Base-by-base conservation (phyloP, 2,888 invertebrate genomes). In the Trissoscelio sp. region DNA sequence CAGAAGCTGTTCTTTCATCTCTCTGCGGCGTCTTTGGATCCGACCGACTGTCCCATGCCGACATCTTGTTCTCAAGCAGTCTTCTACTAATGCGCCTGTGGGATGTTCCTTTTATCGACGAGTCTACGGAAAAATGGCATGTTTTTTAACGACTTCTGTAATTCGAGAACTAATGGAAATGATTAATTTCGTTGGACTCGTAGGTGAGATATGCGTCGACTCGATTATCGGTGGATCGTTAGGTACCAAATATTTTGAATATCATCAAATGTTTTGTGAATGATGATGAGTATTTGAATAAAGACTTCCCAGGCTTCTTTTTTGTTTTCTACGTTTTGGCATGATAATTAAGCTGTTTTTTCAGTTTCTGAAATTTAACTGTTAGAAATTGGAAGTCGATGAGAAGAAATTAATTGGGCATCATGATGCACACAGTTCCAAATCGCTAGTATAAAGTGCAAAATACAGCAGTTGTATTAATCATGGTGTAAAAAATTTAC, bases 1-100 rank as follows among this genome's bases (percentile, higher is more conserved):
- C 72, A 79, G 66, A 57, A 83, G 72, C 86, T 84, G 84, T 80
- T 77, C 88, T 88, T 89, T 89, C 88, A 89, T 89, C 88, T 88
- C 77, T 66, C n/a, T 34, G 72, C 83, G 84, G 79, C 64, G 44
- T 83, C 81, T 83, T 83, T 81, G 44, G 58, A 11, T 18, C 28
- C 67, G 42, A 55, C 74, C 73, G 81, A 70, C 78, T 69, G 64
- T 80, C 80, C 75, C 60, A 51, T 46, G 62, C 78, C 79, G 78
- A 78, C 72, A 74, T 80, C 74, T 78, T 75, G 80, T 83, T 83
- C 81, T 81, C 75, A 80, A 73, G 77, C 72, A 60, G 55, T 9
- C 69, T 62, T 73, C 44, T 28, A 70, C 74, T 80, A 80, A 80
- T 78, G 72, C 82, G 79, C 48, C 75, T 79, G 80, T 60, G 80